Base-by-base conservation (phyloP, 2,888 invertebrate genomes). In the Amiota minor region DNA sequence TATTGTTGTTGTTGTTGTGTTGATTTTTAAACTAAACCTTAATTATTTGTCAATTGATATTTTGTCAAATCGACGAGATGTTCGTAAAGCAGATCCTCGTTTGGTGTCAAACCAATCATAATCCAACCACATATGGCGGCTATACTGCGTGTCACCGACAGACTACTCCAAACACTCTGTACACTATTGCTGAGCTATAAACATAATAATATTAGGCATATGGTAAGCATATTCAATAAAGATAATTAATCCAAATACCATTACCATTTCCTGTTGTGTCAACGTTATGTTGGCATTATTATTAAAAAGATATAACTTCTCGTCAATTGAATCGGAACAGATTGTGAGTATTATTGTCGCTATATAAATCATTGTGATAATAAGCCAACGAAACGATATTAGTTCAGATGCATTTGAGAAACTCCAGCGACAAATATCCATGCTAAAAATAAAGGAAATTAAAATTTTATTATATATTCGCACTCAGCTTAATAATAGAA, bases 71-170 rank as follows among this genome's bases (percentile, higher is more conserved):
- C 89, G 70, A 89, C 75, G 75, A 92, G 87, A 88, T 91, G 91
- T 75, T 90, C 88, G 77, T 91, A 91, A 12, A 92, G 89, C 79
- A 90, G 86, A 80, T 91, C 92, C 79, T 92, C 91, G 49, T 90
- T 88, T 53, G 91, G 90, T 75, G 90, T 90, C 75, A 92, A 82
- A 1, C 92, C 91, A 56, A 92, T 90, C 84, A 92, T 89, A 62
- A 92, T 89, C 92, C 92, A 92, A 45, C 91, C 91, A 50, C 90
- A 86, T 74, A 92, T 90, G 49, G 92, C 92, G 70, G 91, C 89
- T 79, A 91, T 87, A 72, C 91, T 91, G 62, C 92, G 88, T 80
- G 91, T 91, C 72, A 91, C 88, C 64, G 92, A 92, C 77, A 92
- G 81, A 78, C 91, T 91, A 75, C 90, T 92, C 92, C 92, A 92